phyloP scores from a whole-genome alignment of 1,140 invertebrate genomes.

The Alviniconcha marisindica region DNA sequence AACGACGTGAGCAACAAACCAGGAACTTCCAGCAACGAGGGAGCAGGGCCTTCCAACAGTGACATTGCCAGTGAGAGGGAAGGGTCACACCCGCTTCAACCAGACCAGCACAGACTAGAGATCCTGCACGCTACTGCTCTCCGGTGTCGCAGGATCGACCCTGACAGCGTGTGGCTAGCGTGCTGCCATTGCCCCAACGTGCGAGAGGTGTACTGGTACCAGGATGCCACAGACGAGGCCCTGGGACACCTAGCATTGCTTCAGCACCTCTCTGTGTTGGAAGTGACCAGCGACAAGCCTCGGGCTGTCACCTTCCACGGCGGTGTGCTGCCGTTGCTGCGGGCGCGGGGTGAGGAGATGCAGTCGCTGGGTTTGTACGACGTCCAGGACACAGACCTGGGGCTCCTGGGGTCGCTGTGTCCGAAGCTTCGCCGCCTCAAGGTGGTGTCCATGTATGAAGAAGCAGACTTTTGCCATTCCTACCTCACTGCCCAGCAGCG shows the following conservation, averaged over 20 bases:
- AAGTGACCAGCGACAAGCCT: slow-evolving; percentile 40
- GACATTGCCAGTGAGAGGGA: not conserved
- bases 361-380: slow-evolving; percentile 31
- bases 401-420: slow-evolving; percentile 16
- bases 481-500: not conserved
- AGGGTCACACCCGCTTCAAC: not conserved
- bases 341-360: slow-evolving; percentile 4
- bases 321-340: slow-evolving; percentile 35
- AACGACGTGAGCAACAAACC: not conserved
- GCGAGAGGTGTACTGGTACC: slow-evolving; percentile 37
- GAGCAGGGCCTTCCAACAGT: not conserved
- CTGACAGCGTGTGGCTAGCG: slow-evolving; percentile 29
- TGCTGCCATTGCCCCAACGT: slow-evolving; percentile 23
- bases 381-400: slow-evolving; percentile 36
- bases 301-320: slow-evolving; percentile 38
- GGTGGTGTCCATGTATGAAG: slow-evolving; percentile 30
- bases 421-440: slow-evolving; percentile 29
- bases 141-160: slow-evolving; percentile 31
- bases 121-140: slow-evolving; percentile 34
- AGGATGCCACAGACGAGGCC: slow-evolving; percentile 16
- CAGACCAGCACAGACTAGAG: slow-evolving; percentile 29
- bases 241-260: slow-evolving; percentile 22
- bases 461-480: slow-evolving; percentile 30
- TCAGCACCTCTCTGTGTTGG: slow-evolving; percentile 30
- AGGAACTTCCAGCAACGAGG: no score